These are phyloP conservation scores for Butastur rufipennis DNA, from an alignment of 2,113 vertebrate genomes.

Conservation along the genomic window DNA sequence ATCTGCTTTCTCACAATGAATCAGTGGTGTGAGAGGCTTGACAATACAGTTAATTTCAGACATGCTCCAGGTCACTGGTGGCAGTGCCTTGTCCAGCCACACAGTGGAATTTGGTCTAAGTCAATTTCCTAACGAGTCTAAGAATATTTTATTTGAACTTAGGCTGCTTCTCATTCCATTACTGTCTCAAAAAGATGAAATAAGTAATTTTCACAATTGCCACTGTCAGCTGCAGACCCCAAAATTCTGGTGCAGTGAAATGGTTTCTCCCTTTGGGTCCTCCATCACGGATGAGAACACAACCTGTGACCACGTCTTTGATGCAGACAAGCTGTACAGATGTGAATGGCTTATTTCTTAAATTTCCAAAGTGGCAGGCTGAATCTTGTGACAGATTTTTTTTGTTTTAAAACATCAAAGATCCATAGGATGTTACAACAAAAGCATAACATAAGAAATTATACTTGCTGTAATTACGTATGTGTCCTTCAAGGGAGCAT, in stretches of 20 bases:
- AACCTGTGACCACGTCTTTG: background rate
- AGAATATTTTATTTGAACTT: background rate
- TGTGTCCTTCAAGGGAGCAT: background rate
- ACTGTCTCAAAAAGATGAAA: background rate
- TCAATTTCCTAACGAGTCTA: background rate
- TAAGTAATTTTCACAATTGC: background rate
- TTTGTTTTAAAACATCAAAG: background rate
- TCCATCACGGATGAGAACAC: background rate
- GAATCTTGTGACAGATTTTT: background rate
- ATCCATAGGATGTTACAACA: background rate
- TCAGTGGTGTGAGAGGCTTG: background rate
- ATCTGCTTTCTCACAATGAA: background rate
- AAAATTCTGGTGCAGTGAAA: background rate
- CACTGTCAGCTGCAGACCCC: background rate
- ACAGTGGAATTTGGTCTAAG: background rate
- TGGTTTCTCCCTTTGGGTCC: rapidly evolving
- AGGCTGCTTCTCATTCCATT: background rate
- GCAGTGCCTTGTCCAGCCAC: background rate
- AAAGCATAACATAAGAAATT: background rate
- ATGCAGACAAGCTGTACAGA: background rate
- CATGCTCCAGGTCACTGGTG: background rate
- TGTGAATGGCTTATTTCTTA: background rate
- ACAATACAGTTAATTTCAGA: background rate
- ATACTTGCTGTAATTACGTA: background rate
- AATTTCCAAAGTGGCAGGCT: background rate